Conservation (phyloP, 2,113 vertebrate species). For the Pan paniscus region DNA sequence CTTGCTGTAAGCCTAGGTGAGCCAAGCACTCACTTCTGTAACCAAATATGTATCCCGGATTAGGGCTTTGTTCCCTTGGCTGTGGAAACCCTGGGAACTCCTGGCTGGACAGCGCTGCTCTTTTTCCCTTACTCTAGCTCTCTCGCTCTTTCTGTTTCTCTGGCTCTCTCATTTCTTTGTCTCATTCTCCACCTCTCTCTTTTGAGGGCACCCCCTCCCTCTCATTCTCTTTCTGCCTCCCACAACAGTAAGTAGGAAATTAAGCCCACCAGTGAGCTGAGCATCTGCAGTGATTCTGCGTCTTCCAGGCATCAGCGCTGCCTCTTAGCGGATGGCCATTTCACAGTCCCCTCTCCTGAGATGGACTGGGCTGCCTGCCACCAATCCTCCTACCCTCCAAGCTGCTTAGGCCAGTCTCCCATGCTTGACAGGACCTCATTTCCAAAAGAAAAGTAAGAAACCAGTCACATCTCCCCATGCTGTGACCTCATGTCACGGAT, state of each 20-base stretch:
- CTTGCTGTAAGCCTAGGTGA: not conserved
- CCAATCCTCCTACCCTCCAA: not conserved
- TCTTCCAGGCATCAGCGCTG: not conserved
- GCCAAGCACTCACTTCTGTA: conserved; percentile 59
- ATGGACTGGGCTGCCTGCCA: not conserved
- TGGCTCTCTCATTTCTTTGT: not conserved
- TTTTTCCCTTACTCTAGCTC: not conserved
- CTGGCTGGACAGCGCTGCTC: not conserved
- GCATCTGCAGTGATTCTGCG: not conserved
- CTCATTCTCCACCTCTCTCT: not conserved
- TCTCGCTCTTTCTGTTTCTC: not conserved
- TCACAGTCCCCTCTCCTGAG: not conserved
- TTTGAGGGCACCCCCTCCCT: not conserved
- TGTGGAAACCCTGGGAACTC: conserved; percentile 57
- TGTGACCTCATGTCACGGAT: not conserved
- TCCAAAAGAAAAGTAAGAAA: not conserved
- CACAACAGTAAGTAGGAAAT: not conserved
- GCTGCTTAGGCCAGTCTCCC: not conserved
- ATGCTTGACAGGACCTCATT: not conserved
- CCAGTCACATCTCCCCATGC: too few species aligned
- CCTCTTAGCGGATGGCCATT: not conserved
- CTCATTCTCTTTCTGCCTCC: not conserved
- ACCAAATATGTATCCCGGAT: conserved; percentile 62
- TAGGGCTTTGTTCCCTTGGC: conserved; percentile 49
- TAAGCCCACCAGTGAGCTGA: not conserved